Base-by-base conservation (phyloP, 2,113 vertebrate genomes). In the Thunnus thynnus region DNA sequence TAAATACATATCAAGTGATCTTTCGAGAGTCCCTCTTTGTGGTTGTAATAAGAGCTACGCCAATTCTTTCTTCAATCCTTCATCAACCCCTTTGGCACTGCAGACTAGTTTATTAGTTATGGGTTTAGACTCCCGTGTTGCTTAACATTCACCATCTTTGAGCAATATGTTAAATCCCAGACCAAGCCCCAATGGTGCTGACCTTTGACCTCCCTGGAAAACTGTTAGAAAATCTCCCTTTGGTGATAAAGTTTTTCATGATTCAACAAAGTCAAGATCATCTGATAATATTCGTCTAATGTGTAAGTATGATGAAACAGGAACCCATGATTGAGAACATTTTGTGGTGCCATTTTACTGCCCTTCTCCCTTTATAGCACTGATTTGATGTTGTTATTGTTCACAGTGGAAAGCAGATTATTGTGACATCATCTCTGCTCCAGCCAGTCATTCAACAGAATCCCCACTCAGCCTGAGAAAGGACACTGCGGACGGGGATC, bases 321-420 rank as follows among this genome's bases (percentile, higher is more conserved):
- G 36, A 57, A 7, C 8, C 30, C 11, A 4, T 36, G 22, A 47
- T 57, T 22, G 22, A 32, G 65, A 58, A 30, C 18, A 25, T 11
- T 47, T 46, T 22, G 9, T 46, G n/a, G 25, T 41, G 17, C 44
- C 51, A 14, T 69, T 71, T 63, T 5, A 55, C n/a, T 8, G 48
- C 36, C 3, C n/a, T 48, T 60, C 5, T 75, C 47, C 51, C 51
- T 64, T 22, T 20, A 73, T 16, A n/a, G 62, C 50, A n/a, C 30
- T 52, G 27, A 20, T 77, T 63, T 73, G n/a, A 46, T 82, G 51
- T 64, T 64, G 25, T 73, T 48, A 10, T 65, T 72, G 55, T 76
- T 83, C 17, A 61, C 22, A 76, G 52, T 3, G 17, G n/a, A 75
- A 14, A 78, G 36, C 5, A 2, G 13, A n/a, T 58, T 1, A n/a